Percentiles rank a stretch among this genome's conserved stretches.
These are phyloP conservation scores for Baccha elongata DNA, from an alignment of 2,888 invertebrate species.

Conservation along the genomic window DNA sequence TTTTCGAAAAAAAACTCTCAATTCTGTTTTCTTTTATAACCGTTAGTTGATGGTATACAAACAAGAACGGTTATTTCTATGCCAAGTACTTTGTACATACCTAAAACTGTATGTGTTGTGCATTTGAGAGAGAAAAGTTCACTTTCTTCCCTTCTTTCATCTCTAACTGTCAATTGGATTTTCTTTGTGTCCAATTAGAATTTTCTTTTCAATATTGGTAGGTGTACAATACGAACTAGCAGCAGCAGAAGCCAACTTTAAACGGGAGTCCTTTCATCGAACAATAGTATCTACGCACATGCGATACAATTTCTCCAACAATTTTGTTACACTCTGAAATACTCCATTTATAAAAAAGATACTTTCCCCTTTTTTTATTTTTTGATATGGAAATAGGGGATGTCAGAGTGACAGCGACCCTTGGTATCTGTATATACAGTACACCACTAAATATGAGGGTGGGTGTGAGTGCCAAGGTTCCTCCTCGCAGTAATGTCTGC, in stretches of 20 bases:
- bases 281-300: slow-evolving; percentile 44
- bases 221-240: slow-evolving; percentile 1
- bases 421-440: slow-evolving; percentile 49
- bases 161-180: slow-evolving; percentile 50
- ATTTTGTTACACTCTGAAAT: slow-evolving; percentile 30
- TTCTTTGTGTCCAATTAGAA: slow-evolving; percentile 71
- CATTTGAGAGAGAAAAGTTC: slow-evolving; percentile 53
- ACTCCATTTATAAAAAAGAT: slow-evolving; percentile 28
- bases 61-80: slow-evolving; percentile 9
- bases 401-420: slow-evolving; percentile 54
- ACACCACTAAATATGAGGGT: slow-evolving; percentile 51
- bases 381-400: slow-evolving; percentile 40
- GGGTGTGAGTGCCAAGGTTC: slow-evolving; percentile 68
- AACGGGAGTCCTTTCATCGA: slow-evolving; percentile 24
- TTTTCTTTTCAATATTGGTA: slow-evolving; percentile 46
- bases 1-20: slow-evolving; percentile 22
- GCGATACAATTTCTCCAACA: slow-evolving; percentile 48
- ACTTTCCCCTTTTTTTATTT: slow-evolving; percentile 48
- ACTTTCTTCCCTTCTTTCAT: slow-evolving; percentile 40
- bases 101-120: slow-evolving; percentile 34
- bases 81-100: slow-evolving; percentile 19
- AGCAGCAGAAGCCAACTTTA: slow-evolving; percentile 34
- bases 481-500: slow-evolving; percentile 37
- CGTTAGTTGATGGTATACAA: slow-evolving; percentile 17
- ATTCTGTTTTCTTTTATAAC: slow-evolving; percentile 3